Conservation (phyloP, 2,888 invertebrate species). For the Ectemnius cavifrons region DNA sequence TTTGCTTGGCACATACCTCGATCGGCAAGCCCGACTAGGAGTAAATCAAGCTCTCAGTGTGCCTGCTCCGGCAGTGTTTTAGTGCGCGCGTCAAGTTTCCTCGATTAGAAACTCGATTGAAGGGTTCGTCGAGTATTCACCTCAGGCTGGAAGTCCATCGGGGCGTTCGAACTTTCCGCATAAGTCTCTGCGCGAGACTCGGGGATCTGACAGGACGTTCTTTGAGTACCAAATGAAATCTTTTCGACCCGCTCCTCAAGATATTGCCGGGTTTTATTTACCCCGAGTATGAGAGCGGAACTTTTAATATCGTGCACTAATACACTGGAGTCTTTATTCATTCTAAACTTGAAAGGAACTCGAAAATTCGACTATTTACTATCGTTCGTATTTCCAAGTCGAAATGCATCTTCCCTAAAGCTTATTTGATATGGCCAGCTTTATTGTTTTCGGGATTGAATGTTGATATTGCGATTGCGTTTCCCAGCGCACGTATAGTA, state of each 20-base stretch:
- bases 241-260: background rate
- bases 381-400: too few species aligned
- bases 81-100: background rate
- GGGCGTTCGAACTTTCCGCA: background rate
- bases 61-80: background rate
- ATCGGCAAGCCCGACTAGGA: too few species aligned
- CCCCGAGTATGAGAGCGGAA: background rate
- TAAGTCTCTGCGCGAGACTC: background rate
- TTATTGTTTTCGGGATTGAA: too few species aligned
- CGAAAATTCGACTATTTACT: too few species aligned
- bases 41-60: too few species aligned
- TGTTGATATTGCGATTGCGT: too few species aligned
- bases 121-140: constrained; percentile 5
- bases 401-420: too few species aligned
- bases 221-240: background rate
- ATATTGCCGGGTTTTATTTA: background rate
- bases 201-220: background rate
- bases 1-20: too few species aligned
- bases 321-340: too few species aligned
- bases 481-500: too few species aligned
- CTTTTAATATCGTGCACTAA: background rate
- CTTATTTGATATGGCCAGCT: too few species aligned
- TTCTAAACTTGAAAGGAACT: too few species aligned
- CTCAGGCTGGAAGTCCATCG: background rate
- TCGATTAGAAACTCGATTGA: constrained; percentile 7